These are phyloP conservation scores for Percina caprodes DNA, from an alignment of 2,113 vertebrate species.

Conservation along the genomic window DNA sequence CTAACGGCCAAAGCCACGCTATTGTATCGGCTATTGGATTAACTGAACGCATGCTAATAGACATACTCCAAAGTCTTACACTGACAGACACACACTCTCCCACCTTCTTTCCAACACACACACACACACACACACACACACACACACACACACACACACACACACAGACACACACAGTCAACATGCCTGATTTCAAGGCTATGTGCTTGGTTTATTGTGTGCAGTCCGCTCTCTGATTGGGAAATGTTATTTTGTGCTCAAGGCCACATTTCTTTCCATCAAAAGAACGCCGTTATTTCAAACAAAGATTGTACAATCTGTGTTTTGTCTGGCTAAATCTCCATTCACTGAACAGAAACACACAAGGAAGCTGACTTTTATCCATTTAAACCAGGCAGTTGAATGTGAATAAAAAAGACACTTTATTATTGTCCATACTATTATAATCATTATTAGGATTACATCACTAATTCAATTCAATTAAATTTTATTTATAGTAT, in stretches of 20 bases:
- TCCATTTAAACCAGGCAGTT: neutral
- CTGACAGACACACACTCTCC: conserved; percentile 32
- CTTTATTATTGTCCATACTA: neutral
- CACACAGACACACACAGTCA: conserved; percentile 43
- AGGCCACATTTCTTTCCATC: conserved; percentile 45
- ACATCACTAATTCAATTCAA: neutral
- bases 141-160: neutral
- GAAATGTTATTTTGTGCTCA: conserved; percentile 62
- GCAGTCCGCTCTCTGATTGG: conserved; percentile 59
- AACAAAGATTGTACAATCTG: conserved; percentile 24
- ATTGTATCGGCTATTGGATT: conserved; percentile 67
- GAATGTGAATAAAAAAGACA: neutral
- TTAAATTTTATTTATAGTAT: too few relatives aligned
- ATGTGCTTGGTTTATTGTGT: conserved; percentile 61
- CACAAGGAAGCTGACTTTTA: neutral
- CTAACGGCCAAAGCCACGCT: conserved; percentile 49
- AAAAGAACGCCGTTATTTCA: conserved; percentile 31
- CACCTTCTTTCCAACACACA: conserved; percentile 14
- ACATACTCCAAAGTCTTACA: conserved; percentile 48
- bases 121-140: neutral
- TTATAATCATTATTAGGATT: neutral
- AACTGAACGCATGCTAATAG: conserved; percentile 62
- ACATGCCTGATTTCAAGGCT: conserved; percentile 65
- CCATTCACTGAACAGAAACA: conserved; percentile 19
- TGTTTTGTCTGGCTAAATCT: conserved; percentile 23